Evolutionary conservation across 2,113 vertebrate species (phyloP), one percentile per base, ranked within the genome.

Genomic region (Trichomycterus rosablanca): DNA sequence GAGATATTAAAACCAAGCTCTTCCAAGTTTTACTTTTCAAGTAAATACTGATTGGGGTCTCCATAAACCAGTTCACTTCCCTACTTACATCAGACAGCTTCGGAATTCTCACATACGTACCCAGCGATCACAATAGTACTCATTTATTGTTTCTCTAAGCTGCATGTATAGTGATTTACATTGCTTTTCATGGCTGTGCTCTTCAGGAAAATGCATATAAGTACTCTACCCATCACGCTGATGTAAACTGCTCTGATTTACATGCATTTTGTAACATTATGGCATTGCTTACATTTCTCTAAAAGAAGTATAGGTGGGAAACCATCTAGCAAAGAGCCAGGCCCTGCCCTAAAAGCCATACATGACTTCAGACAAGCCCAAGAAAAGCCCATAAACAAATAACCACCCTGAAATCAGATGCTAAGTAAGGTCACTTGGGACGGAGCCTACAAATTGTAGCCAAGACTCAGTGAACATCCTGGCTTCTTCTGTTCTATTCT

Each of bases 31-130:
- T 44, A 57, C 69, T 76, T 72, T 73, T 71, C 69, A 76, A 76
- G 63, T 63, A 74, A 76, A 72, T 63, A 66, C 76, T 80, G 78
- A 80, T 80, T 80, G 78, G 67, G 68, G 59, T 57, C 62, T 68
- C 58, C 53, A 65, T 64, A 67, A 72, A 56, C 68, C 66, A 62
- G 45, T 55, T 46, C 56, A 14, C 63, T 58, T 70, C 69, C 69
- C 56, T 77, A 45, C 34, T 64, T 51, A 30, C 45, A 59, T 59
- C 44, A 58, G 62, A 74, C 66, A 66, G 59, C 65, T 51, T 42
- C 40, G 48, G 66, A 62, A 66, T 50, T 62, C 45, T 65, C 34
- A 39, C 59, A 67, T 63, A 67, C 46, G 8, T 46, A 63, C 37
- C 46, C 39, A 34, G 51, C 51, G 35, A 40, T 64, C 63, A 72